phyloP scores from a whole-genome alignment of 2,797 vertebrate species.

The Sternarchorhynchus goeldii region DNA sequence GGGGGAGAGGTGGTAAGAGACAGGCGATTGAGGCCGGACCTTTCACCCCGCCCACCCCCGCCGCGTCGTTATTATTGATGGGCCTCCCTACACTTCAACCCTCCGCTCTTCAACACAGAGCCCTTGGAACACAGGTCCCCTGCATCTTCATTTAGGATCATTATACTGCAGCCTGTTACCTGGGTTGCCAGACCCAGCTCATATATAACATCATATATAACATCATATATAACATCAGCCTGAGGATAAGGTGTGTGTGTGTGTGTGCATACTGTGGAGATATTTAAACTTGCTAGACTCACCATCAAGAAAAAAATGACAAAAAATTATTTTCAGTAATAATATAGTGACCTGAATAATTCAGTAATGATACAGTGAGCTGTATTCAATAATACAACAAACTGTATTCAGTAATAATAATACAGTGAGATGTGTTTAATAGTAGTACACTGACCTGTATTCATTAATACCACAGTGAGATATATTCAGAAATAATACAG shows the following conservation, averaged over 20 bases:
- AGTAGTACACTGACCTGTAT: too few species aligned
- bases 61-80: conserved; percentile 67
- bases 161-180: conserved; percentile 51
- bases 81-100: conserved; percentile 51
- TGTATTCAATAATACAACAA: too few species aligned
- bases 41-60: conserved; percentile 56
- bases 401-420: neutral
- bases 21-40: conserved; percentile 63
- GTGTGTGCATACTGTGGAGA: neutral
- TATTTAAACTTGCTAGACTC: conserved; percentile 31
- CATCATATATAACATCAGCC: conserved; percentile 30
- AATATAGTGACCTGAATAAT: too few species aligned
- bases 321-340: too few species aligned
- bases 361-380: too few species aligned
- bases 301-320: conserved; percentile 48
- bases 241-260: too few species aligned
- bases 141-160: conserved; percentile 50
- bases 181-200: neutral
- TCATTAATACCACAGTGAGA: too few species aligned
- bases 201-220: conserved; percentile 25
- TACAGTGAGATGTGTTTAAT: neutral
- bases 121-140: conserved; percentile 60
- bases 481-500: too few species aligned
- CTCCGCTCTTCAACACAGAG: conserved; percentile 55
- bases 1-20: conserved; percentile 63